phyloP scores from a whole-genome alignment of 2,113 vertebrate genomes.

The Corvus moneduloides region DNA sequence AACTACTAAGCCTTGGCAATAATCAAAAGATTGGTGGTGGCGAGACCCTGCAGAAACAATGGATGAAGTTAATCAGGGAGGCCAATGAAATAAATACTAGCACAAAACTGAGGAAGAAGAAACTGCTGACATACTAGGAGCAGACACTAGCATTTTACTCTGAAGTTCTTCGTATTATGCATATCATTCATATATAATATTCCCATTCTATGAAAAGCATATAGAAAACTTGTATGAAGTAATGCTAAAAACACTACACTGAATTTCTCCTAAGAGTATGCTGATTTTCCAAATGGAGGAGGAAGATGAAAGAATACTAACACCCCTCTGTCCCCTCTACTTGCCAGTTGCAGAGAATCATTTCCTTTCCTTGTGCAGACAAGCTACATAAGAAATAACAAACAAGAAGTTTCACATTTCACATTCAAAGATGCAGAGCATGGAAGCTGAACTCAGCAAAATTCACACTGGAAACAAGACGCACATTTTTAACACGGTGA shows the following conservation, averaged over 20 bases:
- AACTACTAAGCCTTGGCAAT: conserved; percentile 39
- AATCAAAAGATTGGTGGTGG: neutral
- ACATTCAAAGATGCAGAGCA: neutral
- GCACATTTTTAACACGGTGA: neutral
- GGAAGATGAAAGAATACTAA: neutral
- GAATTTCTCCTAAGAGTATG: neutral
- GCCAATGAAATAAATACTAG: neutral
- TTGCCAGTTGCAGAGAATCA: neutral
- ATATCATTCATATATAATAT: neutral
- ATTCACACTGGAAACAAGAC: neutral
- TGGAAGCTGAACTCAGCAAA: conserved; percentile 36
- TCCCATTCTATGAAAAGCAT: neutral
- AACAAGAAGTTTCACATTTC: neutral
- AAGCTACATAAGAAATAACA: neutral
- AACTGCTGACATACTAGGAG: neutral
- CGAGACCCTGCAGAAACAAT: neutral
- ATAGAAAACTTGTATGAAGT: neutral
- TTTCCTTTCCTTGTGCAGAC: neutral
- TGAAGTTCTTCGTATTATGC: neutral
- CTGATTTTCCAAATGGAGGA: neutral
- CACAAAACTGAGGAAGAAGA: neutral
- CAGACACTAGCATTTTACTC: neutral
- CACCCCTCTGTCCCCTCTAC: neutral
- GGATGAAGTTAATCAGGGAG: neutral
- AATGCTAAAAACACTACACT: neutral